Evolutionary conservation across 2,113 vertebrate genomes (phyloP).

Genomic region (Odocoileus virginianus): DNA sequence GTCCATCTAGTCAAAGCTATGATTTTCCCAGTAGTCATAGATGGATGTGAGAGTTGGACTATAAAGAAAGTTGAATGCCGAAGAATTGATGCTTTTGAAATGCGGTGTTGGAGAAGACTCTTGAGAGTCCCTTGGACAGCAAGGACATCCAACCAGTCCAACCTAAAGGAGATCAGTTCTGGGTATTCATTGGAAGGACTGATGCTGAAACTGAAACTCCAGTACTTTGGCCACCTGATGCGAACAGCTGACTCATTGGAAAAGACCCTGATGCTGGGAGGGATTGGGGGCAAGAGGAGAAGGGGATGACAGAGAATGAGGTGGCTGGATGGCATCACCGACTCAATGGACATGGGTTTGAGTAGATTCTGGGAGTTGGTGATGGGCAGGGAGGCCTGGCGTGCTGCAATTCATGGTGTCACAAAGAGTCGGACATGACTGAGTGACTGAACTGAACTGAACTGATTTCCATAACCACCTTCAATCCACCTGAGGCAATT

Average conservation of each 20-base stretch:
- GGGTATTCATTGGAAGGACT: not conserved
- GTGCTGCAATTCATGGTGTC: not conserved
- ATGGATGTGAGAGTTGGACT: not conserved
- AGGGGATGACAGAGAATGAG: not conserved
- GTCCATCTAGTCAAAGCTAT: rapidly evolving
- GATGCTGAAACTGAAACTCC: not conserved
- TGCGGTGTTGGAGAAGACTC: not conserved
- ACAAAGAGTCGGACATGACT: not conserved
- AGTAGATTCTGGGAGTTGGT: not conserved
- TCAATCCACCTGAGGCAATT: not conserved
- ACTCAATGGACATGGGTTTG: not conserved
- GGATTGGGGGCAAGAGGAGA: not conserved
- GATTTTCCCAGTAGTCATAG: not conserved
- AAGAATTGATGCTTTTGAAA: not conserved
- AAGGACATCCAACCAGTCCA: not conserved
- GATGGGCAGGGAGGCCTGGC: not conserved
- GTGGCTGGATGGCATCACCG: not conserved
- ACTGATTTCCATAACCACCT: not conserved
- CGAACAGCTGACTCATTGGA: rapidly evolving
- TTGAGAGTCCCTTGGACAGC: not conserved
- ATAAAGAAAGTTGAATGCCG: not conserved
- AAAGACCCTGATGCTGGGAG: not conserved
- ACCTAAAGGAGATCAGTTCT: not conserved
- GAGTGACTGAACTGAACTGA: not conserved
- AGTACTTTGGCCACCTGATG: not conserved